Base-by-base conservation (phyloP, 2,113 vertebrate genomes). In the Poeciliopsis turrubarensis region DNA sequence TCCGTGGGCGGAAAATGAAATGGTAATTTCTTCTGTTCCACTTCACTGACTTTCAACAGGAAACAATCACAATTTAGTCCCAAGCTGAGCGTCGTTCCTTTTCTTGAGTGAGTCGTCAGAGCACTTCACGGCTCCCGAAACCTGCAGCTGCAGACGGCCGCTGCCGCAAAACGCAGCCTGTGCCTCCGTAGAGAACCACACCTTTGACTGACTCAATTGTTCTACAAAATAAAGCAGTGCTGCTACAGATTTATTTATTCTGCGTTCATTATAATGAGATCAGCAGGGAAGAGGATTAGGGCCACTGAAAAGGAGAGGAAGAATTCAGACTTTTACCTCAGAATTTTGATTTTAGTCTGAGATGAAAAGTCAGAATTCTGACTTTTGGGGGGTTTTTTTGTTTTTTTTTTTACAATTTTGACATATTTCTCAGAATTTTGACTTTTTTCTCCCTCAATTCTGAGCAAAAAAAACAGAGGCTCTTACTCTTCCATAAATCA, bases 31-130 rank as follows among this genome's bases (percentile, higher is more conserved):
- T 74, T 54, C 47, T 57, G 63, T 74, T 66, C 72, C 30, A 65
- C 64, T 57, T 74, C 32, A 60, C 63, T 29, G 47, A 57, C 26
- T 57, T 66, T 31, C 72, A 74, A 66, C 63, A 66, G 63, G 64
- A 74, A 74, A 74, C 51, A 66, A 74, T 74, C n/a, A 74, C 8
- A 25, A 66, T 74, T 74, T 57, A 39, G 72, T 66, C 31, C 30
- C 63, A 66, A 39, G 64, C 31, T 60, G 72, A 66, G 64, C 63
- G 27, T 25, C 31, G 8, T 9, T 37, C 31, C n/a, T 39, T 14
- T 66, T 66, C 31, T 60, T n/a, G 34, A 66, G 63, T 57, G 47
- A 51, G 63, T n/a, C 25, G 30, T 74, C 63, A 66, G 65, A 73
- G n/a, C 10, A 25, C 26, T 57, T 47, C 15, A 37, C 47, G 0